phyloP scores from a whole-genome alignment of 2,113 vertebrate genomes.

The Meles meles region DNA sequence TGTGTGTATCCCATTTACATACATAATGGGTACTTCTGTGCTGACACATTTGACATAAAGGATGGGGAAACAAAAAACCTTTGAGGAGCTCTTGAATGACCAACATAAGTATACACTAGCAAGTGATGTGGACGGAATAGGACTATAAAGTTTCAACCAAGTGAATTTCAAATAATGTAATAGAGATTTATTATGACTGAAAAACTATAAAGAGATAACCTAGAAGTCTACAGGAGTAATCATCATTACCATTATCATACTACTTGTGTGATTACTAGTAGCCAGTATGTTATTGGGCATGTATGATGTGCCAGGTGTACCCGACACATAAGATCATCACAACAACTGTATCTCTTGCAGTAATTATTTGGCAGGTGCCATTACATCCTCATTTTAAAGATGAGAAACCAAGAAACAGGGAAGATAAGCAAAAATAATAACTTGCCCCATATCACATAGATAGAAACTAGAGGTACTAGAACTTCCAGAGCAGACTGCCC shows the following conservation, averaged over 20 bases:
- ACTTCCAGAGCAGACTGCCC: background rate
- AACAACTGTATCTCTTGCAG: background rate
- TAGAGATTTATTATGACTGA: background rate
- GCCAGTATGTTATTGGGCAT: background rate
- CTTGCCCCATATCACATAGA: background rate
- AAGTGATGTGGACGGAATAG: background rate
- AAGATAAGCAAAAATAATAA: background rate
- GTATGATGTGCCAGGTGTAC: background rate
- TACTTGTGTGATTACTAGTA: background rate
- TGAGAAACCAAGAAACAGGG: background rate
- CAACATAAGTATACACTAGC: background rate
- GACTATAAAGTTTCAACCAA: background rate
- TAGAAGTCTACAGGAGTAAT: background rate
- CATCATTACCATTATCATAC: background rate
- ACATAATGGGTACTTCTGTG: background rate
- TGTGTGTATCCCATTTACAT: background rate
- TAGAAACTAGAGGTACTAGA: background rate
- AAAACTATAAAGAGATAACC: background rate
- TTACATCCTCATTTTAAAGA: background rate
- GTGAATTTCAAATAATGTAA: background rate
- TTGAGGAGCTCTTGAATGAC: background rate
- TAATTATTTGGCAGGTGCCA: background rate
- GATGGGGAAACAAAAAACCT: background rate
- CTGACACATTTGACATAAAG: background rate
- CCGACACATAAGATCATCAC: background rate